Percentiles rank a stretch among this genome's conserved stretches.
Evolutionary conservation across 2,888 invertebrate species (phyloP).

Genomic region (Camponotus fellah): DNA sequence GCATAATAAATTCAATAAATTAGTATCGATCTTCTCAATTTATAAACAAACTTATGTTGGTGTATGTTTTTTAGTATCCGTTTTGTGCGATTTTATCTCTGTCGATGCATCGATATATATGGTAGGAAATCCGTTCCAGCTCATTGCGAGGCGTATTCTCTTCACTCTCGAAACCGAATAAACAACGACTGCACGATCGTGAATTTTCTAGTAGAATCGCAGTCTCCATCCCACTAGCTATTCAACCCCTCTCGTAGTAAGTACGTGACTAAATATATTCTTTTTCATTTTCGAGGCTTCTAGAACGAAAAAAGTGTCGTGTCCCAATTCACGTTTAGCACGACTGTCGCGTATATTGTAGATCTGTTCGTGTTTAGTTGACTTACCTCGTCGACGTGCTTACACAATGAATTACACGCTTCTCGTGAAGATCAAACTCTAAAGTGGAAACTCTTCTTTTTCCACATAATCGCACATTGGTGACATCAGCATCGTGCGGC

Average conservation of each 20-base stretch:
- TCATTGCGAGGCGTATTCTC: background rate
- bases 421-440: conserved; percentile 50
- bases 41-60: conserved; percentile 13
- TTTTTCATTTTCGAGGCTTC: conserved; percentile 48
- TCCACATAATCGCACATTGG: conserved; percentile 16
- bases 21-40: conserved; percentile 12
- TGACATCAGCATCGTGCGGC: background rate
- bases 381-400: conserved; percentile 65
- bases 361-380: conserved; percentile 69
- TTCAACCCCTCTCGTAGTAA: conserved; percentile 33
- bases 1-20: conserved; percentile 23
- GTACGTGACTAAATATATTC: conserved; percentile 64
- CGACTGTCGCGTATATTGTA: conserved; percentile 62
- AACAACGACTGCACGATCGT: conserved; percentile 59
- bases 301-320: conserved; percentile 33
- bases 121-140: conserved; percentile 18
- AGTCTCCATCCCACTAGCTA: conserved; percentile 25
- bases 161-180: conserved; percentile 46
- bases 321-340: conserved; percentile 69
- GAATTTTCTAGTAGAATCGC: conserved; percentile 57
- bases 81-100: conserved; percentile 44
- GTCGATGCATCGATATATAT: conserved; percentile 48
- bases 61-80: conserved; percentile 14
- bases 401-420: conserved; percentile 64
- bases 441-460: background rate